Evolutionary conservation across 1,140 invertebrate genomes (phyloP).

Genomic region (Platorchestia sp.): DNA sequence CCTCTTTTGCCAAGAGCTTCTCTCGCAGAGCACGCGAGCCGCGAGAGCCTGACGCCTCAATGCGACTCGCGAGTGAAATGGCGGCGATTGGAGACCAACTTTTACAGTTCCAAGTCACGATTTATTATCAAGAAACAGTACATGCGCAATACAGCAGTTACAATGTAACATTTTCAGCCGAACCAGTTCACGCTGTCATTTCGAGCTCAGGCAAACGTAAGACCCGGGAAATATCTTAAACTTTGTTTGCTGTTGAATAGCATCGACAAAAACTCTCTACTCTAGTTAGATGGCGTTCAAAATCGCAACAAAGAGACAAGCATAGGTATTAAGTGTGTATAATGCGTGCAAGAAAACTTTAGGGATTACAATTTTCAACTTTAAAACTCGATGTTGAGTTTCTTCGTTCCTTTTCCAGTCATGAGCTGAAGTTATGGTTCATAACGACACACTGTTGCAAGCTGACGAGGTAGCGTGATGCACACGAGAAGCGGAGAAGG

Average conservation of each 20-base stretch:
- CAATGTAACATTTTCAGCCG: not conserved
- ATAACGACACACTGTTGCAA: too few relatives aligned
- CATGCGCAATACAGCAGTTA: not conserved
- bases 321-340: too few relatives aligned
- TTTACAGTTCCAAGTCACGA: not conserved
- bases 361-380: too few relatives aligned
- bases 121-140: not conserved
- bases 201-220: not conserved
- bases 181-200: not conserved
- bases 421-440: too few relatives aligned
- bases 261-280: not conserved
- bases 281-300: not conserved
- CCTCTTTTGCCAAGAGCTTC: not conserved
- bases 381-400: too few relatives aligned
- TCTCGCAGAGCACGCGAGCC: not conserved
- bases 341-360: too few relatives aligned
- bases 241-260: not conserved
- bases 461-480: too few relatives aligned
- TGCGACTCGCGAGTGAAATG: slow-evolving; percentile 1
- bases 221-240: not conserved
- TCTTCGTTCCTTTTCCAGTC: too few relatives aligned
- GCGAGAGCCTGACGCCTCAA: not conserved
- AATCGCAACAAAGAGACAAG: not conserved
- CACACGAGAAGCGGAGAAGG: too few relatives aligned
- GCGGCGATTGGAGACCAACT: not conserved